Base-by-base conservation (phyloP, 2,113 vertebrate species). In the Gymnorhina tibicen region DNA sequence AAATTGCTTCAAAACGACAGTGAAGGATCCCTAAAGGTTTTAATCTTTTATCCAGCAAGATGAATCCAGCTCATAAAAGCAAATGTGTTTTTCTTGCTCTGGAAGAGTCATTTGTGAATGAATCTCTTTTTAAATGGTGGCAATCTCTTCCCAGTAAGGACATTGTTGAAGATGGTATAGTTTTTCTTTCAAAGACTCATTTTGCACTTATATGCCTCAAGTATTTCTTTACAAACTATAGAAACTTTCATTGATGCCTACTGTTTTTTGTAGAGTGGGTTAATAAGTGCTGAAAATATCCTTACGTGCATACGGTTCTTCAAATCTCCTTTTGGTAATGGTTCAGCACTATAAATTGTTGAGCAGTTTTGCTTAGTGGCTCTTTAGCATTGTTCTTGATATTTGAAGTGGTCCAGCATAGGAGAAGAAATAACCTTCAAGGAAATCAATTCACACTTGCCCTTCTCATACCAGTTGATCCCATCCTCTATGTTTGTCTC, bases 81-180 rank as follows among this genome's bases (percentile, higher is more conserved):
- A 95, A 58, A 89, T 79, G 60, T 63, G 68, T 78, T 94, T 97
- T 94, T 95, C 95, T 97, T 96, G 93, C 95, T 98, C 95, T 95
- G 95, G 79, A 92, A 91, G 93, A 97, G 80, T 89, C 28, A 67
- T 95, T 97, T 97, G 78, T 95, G 92, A 95, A 97, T 82, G 74
- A 92, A 91, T 91, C 91, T 93, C 78, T 97, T 95, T 95, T 95
- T 96, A 94, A 97, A 96, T 96, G 95, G 95, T 93, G 81, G 83
- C 89, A 95, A 59, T 94, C 94, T 94, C 93, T 97, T 97, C 88
- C 82, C 83, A 95, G 91, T 95, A 96, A 97, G 95, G 94, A 96
- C 80, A 28, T 94, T 91, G 92, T 94, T 96, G 93, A 96, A 96
- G 95, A 96, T 95, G 95, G 95, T 96, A 84, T 70, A 86, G 20